A percentile compares a stretch with the other conserved stretches of the same genome.
Evolutionary conservation across 37 sponge, comb jelly and placozoan species (phyloP).

Genomic region (Ianthella basta): DNA sequence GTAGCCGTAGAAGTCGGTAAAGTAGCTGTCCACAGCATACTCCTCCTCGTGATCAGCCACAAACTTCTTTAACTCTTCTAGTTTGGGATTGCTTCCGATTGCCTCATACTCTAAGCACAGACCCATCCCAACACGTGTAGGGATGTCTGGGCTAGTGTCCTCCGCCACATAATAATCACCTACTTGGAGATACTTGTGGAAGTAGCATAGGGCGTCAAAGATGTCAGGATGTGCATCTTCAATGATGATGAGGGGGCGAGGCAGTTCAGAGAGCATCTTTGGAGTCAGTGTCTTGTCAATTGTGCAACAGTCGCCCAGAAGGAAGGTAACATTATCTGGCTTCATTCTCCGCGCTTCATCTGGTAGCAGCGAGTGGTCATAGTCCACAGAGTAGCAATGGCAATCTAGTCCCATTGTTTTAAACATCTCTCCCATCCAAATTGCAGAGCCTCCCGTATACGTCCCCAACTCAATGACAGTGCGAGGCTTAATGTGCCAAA

Average conservation of each 20-base stretch:
- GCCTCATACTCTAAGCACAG: not conserved
- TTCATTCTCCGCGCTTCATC: not conserved
- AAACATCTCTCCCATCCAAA: slow-evolving; percentile 39
- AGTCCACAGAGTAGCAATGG: slow-evolving; percentile 31
- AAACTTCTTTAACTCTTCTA: too few species aligned
- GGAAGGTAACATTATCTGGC: slow-evolving; percentile 7
- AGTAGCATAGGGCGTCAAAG: slow-evolving; percentile 21
- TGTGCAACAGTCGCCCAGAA: slow-evolving; percentile 12
- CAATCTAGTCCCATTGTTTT: slow-evolving; percentile 18
- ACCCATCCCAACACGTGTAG: slow-evolving; percentile 27
- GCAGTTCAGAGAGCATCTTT: not conserved
- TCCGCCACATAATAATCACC: slow-evolving; percentile 38
- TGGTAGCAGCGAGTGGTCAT: not conserved
- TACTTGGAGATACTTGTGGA: slow-evolving; percentile 24
- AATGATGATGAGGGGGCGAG: too few species aligned
- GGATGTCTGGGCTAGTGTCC: slow-evolving; percentile 30
- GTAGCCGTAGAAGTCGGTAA: too few species aligned
- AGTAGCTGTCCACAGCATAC: too few species aligned
- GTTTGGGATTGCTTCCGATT: too few species aligned
- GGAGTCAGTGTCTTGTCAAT: slow-evolving; percentile 25
- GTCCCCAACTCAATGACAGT: slow-evolving; percentile 43
- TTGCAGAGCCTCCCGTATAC: slow-evolving; percentile 23
- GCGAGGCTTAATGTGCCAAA: slow-evolving; percentile 2
- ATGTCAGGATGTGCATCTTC: slow-evolving; percentile 22
- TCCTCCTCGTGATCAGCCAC: too few species aligned